A percentile compares a stretch with the other conserved stretches of the same genome.
phyloP scores from a whole-genome alignment of 2,888 invertebrate species.

The Drosophila paracracens region DNA sequence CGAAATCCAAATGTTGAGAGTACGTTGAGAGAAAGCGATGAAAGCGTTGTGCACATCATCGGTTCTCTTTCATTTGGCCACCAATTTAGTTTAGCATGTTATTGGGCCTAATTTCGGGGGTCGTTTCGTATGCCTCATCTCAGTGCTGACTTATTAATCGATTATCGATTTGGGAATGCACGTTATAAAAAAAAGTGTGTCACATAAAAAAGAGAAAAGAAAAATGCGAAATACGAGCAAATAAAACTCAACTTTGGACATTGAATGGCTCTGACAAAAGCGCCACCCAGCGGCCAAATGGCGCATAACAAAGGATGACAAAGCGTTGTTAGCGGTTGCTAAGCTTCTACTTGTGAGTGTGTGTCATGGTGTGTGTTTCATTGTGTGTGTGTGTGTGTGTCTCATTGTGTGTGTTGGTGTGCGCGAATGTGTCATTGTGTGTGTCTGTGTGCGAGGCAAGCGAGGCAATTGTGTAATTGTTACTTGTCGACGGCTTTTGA shows the following conservation, averaged over 20 bases:
- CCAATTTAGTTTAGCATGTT: constrained; percentile 8
- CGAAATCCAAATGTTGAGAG: background rate
- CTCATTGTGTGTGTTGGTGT: background rate
- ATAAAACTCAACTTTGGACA: constrained; percentile 32
- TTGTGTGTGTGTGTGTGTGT: constrained; percentile 1
- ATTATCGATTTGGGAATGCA: constrained; percentile 40
- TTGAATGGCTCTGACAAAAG: constrained; percentile 51
- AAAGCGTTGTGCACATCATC: background rate
- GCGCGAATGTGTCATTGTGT: constrained; percentile 2
- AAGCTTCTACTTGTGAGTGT: constrained; percentile 19
- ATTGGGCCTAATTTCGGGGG: background rate
- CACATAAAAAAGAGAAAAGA: background rate
- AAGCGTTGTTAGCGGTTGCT: constrained; percentile 58
- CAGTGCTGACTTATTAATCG: constrained; percentile 36
- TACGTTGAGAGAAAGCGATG: background rate
- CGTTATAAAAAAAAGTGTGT: constrained; percentile 25
- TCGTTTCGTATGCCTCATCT: constrained; percentile 6
- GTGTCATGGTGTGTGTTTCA: background rate
- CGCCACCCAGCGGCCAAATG: constrained; percentile 35
- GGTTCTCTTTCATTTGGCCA: background rate
- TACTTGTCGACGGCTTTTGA: constrained; percentile 46
- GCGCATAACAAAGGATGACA: constrained; percentile 38
- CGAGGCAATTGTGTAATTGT: constrained; percentile 66
- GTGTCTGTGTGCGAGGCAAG: constrained; percentile 27
- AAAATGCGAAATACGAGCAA: constrained; percentile 17